Conservation (phyloP, 2,888 invertebrate genomes). For the Xestia rhomboidea region DNA sequence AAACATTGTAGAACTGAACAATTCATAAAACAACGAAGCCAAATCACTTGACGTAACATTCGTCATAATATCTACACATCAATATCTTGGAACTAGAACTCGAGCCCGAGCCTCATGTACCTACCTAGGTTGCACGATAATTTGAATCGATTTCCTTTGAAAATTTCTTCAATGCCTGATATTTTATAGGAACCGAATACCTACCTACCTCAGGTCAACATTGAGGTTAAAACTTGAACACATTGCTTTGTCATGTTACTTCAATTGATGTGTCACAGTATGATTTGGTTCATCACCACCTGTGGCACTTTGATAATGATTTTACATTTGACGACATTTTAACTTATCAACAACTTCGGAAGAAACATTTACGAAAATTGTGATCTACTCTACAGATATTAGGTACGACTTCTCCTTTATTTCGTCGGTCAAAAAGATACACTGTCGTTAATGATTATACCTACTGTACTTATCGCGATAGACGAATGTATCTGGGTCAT, state of each 20-base stretch:
- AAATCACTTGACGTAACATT: conserved; percentile 26
- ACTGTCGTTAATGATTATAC: conserved; percentile 39
- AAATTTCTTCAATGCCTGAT: conserved; percentile 21
- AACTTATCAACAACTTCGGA: conserved; percentile 10
- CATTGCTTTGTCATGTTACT: conserved; percentile 36
- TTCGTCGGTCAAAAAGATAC: background rate
- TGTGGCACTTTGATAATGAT: background rate
- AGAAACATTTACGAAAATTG: conserved; percentile 15
- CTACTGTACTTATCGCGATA: conserved; percentile 61
- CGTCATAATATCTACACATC: conserved; percentile 14
- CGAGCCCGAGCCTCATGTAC: conserved; percentile 12
- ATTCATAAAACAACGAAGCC: conserved; percentile 13
- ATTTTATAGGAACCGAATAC: conserved; percentile 27
- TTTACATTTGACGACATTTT: conserved; percentile 2
- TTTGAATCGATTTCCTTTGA: conserved; percentile 49
- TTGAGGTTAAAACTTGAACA: conserved; percentile 28
- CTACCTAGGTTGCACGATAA: conserved; percentile 28
- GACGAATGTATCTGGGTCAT: conserved; percentile 74
- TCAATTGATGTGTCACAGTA: conserved; percentile 24
- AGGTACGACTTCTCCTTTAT: background rate
- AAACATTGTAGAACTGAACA: conserved; percentile 10
- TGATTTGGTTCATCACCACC: conserved; percentile 18
- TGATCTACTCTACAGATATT: background rate
- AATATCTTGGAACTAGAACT: conserved; percentile 21
- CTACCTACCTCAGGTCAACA: background rate